A percentile compares a stretch with the other conserved stretches of the same genome.
phyloP scores from a whole-genome alignment of 2,888 invertebrate genomes.

The Steinernema hermaphroditum region DNA sequence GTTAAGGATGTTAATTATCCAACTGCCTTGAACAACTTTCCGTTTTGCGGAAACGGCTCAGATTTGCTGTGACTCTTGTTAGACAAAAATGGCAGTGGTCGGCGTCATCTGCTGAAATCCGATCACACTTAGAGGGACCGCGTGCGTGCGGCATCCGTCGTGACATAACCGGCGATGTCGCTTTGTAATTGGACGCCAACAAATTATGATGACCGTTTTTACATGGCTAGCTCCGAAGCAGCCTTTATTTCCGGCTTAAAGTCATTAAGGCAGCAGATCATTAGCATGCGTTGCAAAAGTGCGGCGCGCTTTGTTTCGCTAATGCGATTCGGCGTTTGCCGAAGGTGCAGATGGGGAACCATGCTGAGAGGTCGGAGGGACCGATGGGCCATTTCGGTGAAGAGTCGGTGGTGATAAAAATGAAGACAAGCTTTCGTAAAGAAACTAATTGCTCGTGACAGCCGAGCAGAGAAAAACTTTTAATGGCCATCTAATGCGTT shows the following conservation, averaged over 20 bases:
- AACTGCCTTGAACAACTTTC: neutral
- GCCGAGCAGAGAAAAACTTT: conserved; percentile 19
- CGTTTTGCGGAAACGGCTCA: conserved; percentile 2
- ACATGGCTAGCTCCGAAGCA: neutral
- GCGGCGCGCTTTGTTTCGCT: conserved; percentile 29
- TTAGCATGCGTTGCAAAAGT: conserved; percentile 29
- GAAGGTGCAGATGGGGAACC: conserved; percentile 27
- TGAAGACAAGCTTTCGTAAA: conserved; percentile 15
- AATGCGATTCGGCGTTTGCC: conserved; percentile 22
- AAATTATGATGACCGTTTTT: conserved; percentile 25
- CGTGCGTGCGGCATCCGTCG: neutral
- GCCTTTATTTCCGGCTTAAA: conserved; percentile 28
- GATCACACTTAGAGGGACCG: neutral
- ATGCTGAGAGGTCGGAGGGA: conserved; percentile 9
- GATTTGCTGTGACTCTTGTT: neutral
- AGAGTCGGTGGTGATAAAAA: neutral
- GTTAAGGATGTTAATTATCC: conserved; percentile 30
- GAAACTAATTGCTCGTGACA: conserved; percentile 28
- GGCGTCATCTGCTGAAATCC: conserved; percentile 22
- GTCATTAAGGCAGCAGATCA: conserved; percentile 26
- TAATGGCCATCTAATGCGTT: conserved; percentile 26
- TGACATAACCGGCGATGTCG: conserved; percentile 22
- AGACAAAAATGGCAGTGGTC: conserved; percentile 2
- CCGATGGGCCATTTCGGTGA: conserved; percentile 16
- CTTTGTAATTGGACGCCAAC: conserved; percentile 12